phyloP scores from a whole-genome alignment of 2,888 invertebrate species.

The Andrena minutula region DNA sequence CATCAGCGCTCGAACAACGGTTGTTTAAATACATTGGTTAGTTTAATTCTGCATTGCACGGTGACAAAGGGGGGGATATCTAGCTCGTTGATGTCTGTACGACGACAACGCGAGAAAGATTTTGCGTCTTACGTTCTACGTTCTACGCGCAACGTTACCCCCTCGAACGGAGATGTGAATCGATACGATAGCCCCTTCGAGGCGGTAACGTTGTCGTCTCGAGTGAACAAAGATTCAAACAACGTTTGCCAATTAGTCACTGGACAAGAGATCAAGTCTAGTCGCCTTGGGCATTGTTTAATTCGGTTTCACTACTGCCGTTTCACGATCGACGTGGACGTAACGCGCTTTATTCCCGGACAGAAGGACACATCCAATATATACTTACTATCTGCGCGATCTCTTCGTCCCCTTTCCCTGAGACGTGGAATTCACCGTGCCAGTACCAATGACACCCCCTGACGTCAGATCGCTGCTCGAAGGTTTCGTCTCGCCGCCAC shows the following conservation, averaged over 20 bases:
- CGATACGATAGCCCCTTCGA: slow-evolving; percentile 4
- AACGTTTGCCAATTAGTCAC: slow-evolving; percentile 21
- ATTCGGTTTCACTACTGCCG: slow-evolving; percentile 53
- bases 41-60: slow-evolving; percentile 60
- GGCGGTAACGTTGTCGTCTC: neutral
- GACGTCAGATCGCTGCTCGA: slow-evolving; percentile 87
- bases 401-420: slow-evolving; percentile 88
- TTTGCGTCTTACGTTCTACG: neutral
- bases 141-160: neutral
- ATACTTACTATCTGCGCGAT: slow-evolving; percentile 92
- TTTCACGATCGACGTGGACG: slow-evolving; percentile 9
- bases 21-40: slow-evolving; percentile 83
- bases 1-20: slow-evolving; percentile 94
- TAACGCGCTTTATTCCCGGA: slow-evolving; percentile 15
- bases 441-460: slow-evolving; percentile 86
- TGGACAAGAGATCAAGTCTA: neutral
- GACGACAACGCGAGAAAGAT: neutral
- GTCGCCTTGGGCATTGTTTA: neutral
- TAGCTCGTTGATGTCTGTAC: slow-evolving; percentile 7
- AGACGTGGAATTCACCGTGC: slow-evolving; percentile 87
- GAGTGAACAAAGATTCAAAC: neutral
- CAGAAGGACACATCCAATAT: slow-evolving; percentile 13
- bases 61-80: neutral
- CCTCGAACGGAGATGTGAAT: slow-evolving; percentile 9
- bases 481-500: slow-evolving; percentile 87